Conservation (phyloP, 2,888 invertebrate genomes). For the Cylloceria caligata region DNA sequence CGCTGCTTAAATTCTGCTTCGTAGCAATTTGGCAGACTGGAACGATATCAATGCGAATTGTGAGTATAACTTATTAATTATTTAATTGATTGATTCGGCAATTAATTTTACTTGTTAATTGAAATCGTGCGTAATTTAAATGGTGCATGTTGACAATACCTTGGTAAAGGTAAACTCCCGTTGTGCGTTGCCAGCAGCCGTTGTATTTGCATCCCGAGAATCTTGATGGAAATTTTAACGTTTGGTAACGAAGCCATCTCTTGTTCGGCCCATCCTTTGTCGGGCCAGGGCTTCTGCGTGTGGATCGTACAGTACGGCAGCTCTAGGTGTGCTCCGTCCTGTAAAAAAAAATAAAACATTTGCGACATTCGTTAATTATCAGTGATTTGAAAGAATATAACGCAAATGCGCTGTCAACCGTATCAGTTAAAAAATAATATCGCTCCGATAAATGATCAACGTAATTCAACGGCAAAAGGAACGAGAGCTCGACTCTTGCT, state of each 20-base stretch:
- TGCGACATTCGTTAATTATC: background rate
- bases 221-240: constrained; percentile 87
- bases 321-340: constrained; percentile 85
- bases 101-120: background rate
- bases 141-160: constrained; percentile 85
- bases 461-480: constrained; percentile 75
- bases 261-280: constrained; percentile 91
- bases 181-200: constrained; percentile 90
- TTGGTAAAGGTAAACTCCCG: constrained; percentile 91
- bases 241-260: constrained; percentile 88
- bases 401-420: background rate
- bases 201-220: constrained; percentile 89
- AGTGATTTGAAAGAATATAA: constrained; percentile 6
- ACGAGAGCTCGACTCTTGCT: constrained; percentile 77
- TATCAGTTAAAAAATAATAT: constrained; percentile 68
- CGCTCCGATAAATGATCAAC: constrained; percentile 79
- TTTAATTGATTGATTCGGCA: background rate
- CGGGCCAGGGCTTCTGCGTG: constrained; percentile 87
- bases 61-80: background rate
- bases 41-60: constrained; percentile 66
- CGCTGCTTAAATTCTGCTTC: constrained; percentile 89
- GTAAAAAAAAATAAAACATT: constrained; percentile 65
- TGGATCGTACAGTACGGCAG: constrained; percentile 89
- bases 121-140: no score
- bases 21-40: constrained; percentile 93